Evolutionary conservation across 2,888 invertebrate species (phyloP).

Genomic region (Drosophila kanekoi): DNA sequence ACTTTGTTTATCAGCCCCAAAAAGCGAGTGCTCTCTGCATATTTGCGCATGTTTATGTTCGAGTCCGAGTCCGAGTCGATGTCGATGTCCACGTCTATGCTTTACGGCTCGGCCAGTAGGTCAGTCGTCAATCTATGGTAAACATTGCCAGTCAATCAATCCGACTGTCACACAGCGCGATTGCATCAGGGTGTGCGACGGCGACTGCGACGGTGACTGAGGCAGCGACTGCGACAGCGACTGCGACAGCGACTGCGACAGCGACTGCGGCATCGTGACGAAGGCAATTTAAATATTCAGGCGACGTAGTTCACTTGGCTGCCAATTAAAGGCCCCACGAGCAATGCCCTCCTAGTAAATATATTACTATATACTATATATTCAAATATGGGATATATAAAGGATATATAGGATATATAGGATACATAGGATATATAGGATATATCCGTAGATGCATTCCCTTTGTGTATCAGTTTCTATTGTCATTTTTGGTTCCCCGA

Average conservation of each 20-base stretch:
- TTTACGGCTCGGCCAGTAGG: constrained; percentile 33
- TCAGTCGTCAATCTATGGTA: constrained; percentile 42
- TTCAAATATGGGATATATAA: background rate
- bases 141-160: constrained; percentile 52
- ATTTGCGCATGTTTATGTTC: too few species aligned
- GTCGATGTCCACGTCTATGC: background rate
- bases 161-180: constrained; percentile 24
- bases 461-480: too few species aligned
- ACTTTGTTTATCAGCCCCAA: constrained; percentile 62
- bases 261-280: background rate
- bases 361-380: background rate
- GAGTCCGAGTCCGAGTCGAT: constrained; percentile 1
- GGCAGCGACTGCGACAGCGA: too few species aligned
- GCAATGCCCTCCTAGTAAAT: background rate
- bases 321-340: background rate
- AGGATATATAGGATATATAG: too few species aligned
- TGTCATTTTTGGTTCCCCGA: too few species aligned
- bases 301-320: constrained; percentile 1
- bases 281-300: constrained; percentile 18
- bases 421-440: too few species aligned
- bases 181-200: constrained; percentile 25
- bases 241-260: too few species aligned
- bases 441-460: background rate
- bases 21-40: background rate
- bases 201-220: too few species aligned